Base-by-base conservation (phyloP, 2,888 invertebrate species). In the Vesta saturnalis region DNA sequence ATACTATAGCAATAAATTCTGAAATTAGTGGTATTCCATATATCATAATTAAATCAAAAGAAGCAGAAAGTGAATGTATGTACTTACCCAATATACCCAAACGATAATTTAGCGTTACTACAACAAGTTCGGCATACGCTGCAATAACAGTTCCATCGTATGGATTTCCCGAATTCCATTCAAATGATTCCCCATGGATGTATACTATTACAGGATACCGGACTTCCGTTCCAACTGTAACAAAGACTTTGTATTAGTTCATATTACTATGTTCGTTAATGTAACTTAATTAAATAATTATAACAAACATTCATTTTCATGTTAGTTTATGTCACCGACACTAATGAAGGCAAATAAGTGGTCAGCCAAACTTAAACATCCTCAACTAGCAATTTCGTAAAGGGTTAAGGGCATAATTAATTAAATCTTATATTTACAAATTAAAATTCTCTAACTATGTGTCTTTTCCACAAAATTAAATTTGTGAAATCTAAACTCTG, bases 131-230 rank as follows among this genome's bases (percentile, higher is more conserved):
- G 18, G 92, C 95, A 82, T 95, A 96, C 81, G 96, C 94, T 55
- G 98, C 94, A 71, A 99, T 87, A 55, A 97, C 94, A 72, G 96
- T 94, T 64, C 97, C 98, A 83, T 99, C 98, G 86, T 97, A 98
- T 4, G 96, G 94, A 85, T 97, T 97, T 73, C 98, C 98, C 58
- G 96, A 94, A 83, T 96, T 97, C 93, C 96, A 97, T 80, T 95
- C 95, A 83, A 94, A 95, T 60, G 94, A 94, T 82, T 95, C 94
- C 0, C 94, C 95, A 78, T 94, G 94, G 76, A 95, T 90, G 85
- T 92, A 94, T 59, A 95, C 90, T 80, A 95, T 84, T 35, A 95
- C 94, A 46, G 95, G 94, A 81, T 91, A 87, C 59, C 89, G 80
- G 22, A 80, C 76, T 74, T 84, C 85, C 14, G 87, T 86, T 73